These are phyloP conservation scores for Trissonchulus latispiculum DNA, from an alignment of 2,888 invertebrate genomes.

Conservation along the genomic window DNA sequence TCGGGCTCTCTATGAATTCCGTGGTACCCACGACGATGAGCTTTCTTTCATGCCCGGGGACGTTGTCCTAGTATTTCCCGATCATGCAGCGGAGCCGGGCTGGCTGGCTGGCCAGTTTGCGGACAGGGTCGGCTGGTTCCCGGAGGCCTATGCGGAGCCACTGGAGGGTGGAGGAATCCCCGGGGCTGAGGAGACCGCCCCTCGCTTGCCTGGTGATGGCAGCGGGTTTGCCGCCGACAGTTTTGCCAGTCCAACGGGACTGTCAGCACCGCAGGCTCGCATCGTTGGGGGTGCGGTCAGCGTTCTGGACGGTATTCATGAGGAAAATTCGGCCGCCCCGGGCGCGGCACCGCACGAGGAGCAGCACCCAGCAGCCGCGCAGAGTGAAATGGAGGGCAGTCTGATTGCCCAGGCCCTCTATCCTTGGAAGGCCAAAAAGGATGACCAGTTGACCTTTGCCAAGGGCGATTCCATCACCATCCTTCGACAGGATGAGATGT, in stretches of 20 bases:
- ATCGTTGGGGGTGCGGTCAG: background rate
- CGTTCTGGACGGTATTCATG: slow-evolving; percentile 3
- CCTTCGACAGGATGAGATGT: slow-evolving; percentile 56
- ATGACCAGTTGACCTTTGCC: slow-evolving; percentile 55
- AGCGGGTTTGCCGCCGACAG: background rate
- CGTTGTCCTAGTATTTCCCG: slow-evolving; percentile 62
- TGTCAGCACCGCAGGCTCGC: background rate
- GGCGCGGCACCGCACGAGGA: background rate
- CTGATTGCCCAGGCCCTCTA: slow-evolving; percentile 52
- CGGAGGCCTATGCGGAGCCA: slow-evolving; percentile 46
- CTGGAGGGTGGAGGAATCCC: slow-evolving; percentile 25
- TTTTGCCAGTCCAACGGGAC: background rate
- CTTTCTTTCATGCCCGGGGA: slow-evolving; percentile 86
- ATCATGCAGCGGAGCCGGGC: slow-evolving; percentile 86
- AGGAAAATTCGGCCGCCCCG: slow-evolving; percentile 1
- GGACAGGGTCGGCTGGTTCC: slow-evolving; percentile 45
- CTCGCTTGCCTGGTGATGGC: background rate
- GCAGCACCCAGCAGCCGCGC: background rate
- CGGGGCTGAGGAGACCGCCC: background rate
- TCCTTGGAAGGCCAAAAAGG: slow-evolving; percentile 55
- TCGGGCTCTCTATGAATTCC: slow-evolving; percentile 84
- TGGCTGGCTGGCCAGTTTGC: slow-evolving; percentile 81
- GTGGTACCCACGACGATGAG: slow-evolving; percentile 80
- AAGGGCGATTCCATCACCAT: slow-evolving; percentile 56
- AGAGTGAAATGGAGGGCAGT: background rate